phyloP scores from a whole-genome alignment of 2,113 vertebrate genomes.

The Chitala chitala region DNA sequence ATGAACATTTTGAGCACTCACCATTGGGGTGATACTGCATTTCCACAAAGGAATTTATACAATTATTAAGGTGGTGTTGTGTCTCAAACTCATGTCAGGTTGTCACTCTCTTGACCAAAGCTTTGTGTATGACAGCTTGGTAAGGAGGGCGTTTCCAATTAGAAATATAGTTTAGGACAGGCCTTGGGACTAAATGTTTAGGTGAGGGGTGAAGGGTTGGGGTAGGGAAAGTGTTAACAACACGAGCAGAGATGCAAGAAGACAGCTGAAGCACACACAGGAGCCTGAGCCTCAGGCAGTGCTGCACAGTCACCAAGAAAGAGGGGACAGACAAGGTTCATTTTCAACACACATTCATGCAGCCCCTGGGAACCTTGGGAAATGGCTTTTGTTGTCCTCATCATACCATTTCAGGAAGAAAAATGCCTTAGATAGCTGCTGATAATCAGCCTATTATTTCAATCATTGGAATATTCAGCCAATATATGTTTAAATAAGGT shows the following conservation, averaged over 20 bases:
- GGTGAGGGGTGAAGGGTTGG: too few species aligned
- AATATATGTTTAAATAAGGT: constrained; percentile 42
- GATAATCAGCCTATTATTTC: neutral
- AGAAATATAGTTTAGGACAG: neutral
- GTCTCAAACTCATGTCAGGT: too few species aligned
- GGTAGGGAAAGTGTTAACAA: neutral
- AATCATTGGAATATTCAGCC: constrained; percentile 14
- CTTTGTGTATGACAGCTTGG: neutral
- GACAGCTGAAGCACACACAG: constrained; percentile 14
- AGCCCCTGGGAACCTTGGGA: too few species aligned
- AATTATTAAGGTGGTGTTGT: neutral
- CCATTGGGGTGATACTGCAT: too few species aligned
- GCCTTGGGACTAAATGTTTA: neutral
- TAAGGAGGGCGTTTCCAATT: neutral
- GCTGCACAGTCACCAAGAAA: constrained; percentile 20
- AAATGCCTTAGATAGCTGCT: too few species aligned
- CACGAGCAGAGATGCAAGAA: too few species aligned
- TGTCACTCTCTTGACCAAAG: neutral
- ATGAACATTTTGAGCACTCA: too few species aligned
- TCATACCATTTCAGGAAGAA: too few species aligned
- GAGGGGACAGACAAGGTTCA: neutral
- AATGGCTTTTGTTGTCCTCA: too few species aligned
- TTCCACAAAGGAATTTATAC: neutral
- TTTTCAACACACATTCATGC: too few species aligned
- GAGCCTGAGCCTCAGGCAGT: constrained; percentile 27